These are phyloP conservation scores for Microctenopoma steveboyesi DNA, from an alignment of 2,797 vertebrate genomes.

Conservation along the genomic window DNA sequence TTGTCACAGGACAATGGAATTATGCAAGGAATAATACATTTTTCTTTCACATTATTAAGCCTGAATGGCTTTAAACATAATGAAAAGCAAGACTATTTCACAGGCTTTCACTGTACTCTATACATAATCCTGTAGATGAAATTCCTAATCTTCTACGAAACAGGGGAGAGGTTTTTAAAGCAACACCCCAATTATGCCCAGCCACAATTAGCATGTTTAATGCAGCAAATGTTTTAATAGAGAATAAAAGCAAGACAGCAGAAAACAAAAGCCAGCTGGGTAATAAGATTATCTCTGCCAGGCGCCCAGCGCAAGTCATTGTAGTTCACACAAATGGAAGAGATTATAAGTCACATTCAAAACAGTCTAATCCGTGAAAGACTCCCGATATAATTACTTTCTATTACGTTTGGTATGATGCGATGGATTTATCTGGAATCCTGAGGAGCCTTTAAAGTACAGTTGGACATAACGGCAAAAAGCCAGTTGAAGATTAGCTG, in stretches of 20 bases:
- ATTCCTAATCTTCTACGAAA: constrained; percentile 85
- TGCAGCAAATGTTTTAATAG: constrained; percentile 83
- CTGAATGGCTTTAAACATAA: constrained; percentile 82
- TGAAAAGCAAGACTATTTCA: constrained; percentile 79
- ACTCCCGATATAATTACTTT: constrained; percentile 83
- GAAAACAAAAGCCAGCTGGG: constrained; percentile 83
- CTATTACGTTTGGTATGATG: constrained; percentile 76
- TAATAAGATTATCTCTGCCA: constrained; percentile 85
- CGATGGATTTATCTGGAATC: constrained; percentile 75
- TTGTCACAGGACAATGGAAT: constrained; percentile 73
- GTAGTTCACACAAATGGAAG: constrained; percentile 80
- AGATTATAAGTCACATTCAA: constrained; percentile 82
- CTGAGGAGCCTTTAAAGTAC: constrained; percentile 77
- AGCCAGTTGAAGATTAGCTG: constrained; percentile 78
- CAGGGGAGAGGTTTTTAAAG: constrained; percentile 77
- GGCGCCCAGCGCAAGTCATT: constrained; percentile 76
- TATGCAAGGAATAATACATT: constrained; percentile 72
- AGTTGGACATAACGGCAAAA: constrained; percentile 72
- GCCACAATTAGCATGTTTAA: constrained; percentile 83
- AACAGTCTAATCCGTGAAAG: constrained; percentile 81
- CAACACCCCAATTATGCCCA: constrained; percentile 83
- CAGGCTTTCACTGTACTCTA: constrained; percentile 75
- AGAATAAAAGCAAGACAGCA: constrained; percentile 78
- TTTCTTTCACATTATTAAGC: constrained; percentile 80
- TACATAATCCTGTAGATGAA: constrained; percentile 83